Percentiles rank a stretch among this genome's conserved stretches.
These are phyloP conservation scores for Agelastica alni DNA, from an alignment of 2,888 invertebrate species.

Conservation along the genomic window DNA sequence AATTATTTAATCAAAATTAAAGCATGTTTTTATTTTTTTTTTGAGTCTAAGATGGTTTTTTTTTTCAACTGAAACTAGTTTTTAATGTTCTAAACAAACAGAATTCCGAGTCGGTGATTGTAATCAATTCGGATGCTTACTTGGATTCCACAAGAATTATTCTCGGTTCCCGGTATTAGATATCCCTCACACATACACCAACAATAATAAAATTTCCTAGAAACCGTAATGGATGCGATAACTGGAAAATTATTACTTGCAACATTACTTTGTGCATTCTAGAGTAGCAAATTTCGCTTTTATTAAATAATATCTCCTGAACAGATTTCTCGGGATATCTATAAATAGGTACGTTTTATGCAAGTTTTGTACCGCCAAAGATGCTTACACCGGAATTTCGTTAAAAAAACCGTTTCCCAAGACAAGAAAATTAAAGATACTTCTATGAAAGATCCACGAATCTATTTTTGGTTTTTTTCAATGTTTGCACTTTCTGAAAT, in stretches of 20 bases:
- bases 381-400: not conserved
- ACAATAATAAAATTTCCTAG: not conserved
- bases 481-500: too few species aligned
- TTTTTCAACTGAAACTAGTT: too few species aligned
- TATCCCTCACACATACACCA: not conserved
- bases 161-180: slow-evolving; percentile 5
- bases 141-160: not conserved
- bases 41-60: too few species aligned
- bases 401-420: not conserved
- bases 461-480: too few species aligned
- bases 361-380: not conserved
- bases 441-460: too few species aligned
- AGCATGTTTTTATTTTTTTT: too few species aligned
- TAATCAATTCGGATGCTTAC: too few species aligned
- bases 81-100: too few species aligned
- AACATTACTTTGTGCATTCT: not conserved
- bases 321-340: not conserved
- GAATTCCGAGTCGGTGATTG: too few species aligned
- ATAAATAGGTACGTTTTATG: slow-evolving; percentile 3
- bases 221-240: slow-evolving; percentile 4
- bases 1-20: too few species aligned
- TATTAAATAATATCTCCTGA: not conserved
- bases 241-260: slow-evolving; percentile 1
- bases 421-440: too few species aligned
- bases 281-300: slow-evolving; percentile 1